Evolutionary conservation across 2,888 invertebrate genomes (phyloP).

Genomic region (Epirrhoe alternata): DNA sequence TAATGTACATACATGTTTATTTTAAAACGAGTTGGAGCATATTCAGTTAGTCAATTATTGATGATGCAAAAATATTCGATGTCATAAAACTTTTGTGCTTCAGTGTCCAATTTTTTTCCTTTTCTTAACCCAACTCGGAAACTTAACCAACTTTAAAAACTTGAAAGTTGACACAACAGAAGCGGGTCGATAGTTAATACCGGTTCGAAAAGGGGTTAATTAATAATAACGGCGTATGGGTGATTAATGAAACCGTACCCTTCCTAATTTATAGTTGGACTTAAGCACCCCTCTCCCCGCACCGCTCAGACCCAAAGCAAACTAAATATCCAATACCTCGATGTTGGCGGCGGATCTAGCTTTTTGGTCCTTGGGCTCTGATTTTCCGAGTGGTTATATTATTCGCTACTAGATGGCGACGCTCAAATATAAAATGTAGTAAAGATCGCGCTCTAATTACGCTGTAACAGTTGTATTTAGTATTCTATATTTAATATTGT

Average conservation of each 20-base stretch:
- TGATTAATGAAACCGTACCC: conserved; percentile 86
- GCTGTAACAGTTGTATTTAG: too few species aligned
- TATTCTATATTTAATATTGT: too few species aligned
- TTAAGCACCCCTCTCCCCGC: conserved; percentile 76
- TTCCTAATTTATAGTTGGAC: conserved; percentile 86
- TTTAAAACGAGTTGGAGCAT: too few species aligned
- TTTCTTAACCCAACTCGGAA: not conserved
- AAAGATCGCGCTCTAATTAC: too few species aligned
- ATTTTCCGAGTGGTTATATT: conserved; percentile 6
- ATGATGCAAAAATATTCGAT: too few species aligned
- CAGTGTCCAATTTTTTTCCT: not conserved
- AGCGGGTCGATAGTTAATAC: conserved; percentile 80
- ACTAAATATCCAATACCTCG: conserved; percentile 85
- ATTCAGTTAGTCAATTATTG: too few species aligned
- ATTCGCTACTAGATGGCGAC: too few species aligned
- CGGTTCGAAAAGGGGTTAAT: conserved; percentile 82
- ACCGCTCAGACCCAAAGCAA: conserved; percentile 80
- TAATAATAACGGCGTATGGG: conserved; percentile 86
- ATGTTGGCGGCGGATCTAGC: conserved; percentile 57
- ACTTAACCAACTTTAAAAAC: conserved; percentile 44
- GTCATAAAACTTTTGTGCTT: not conserved
- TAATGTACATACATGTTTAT: too few species aligned
- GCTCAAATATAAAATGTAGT: too few species aligned
- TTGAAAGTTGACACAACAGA: conserved; percentile 70
- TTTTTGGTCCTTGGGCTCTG: conserved; percentile 60